These are phyloP conservation scores for Micrastur ruficollis DNA, from an alignment of 2,797 vertebrate genomes.

Conservation along the genomic window DNA sequence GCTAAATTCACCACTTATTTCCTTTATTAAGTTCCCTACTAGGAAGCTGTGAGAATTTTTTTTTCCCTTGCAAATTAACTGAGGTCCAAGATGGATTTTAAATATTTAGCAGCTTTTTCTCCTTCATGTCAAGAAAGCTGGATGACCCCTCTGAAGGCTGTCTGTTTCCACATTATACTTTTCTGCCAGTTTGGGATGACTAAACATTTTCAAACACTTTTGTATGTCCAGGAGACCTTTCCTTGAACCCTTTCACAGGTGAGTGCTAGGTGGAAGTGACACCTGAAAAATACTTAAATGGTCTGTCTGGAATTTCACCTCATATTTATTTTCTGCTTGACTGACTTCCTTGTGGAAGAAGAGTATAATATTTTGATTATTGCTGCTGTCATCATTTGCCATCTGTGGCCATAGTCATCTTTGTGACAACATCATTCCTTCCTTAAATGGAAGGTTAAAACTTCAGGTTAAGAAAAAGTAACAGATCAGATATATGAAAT, in stretches of 20 bases:
- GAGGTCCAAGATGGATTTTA: background rate
- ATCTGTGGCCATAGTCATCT: background rate
- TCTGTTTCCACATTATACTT: background rate
- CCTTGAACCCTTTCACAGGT: background rate
- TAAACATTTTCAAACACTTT: background rate
- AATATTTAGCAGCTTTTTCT: background rate
- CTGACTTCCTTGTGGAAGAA: background rate
- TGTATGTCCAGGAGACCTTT: background rate
- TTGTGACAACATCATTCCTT: background rate
- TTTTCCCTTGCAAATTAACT: background rate
- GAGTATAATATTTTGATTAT: background rate
- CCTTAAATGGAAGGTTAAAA: background rate
- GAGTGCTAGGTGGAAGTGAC: background rate
- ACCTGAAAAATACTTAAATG: background rate
- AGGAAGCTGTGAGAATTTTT: constrained; percentile 10
- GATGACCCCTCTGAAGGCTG: background rate
- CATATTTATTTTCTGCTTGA: background rate
- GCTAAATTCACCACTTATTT: constrained; percentile 69
- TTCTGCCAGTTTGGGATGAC: background rate
- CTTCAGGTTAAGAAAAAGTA: background rate
- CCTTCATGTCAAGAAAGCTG: background rate
- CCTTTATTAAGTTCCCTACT: constrained; percentile 60
- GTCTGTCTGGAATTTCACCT: background rate
- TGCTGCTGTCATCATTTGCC: background rate
- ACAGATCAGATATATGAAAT: background rate